Evolutionary conservation across 1,140 invertebrate species (phyloP), one percentile per base, ranked within the genome.

Genomic region (Mesaphorura yosii): DNA sequence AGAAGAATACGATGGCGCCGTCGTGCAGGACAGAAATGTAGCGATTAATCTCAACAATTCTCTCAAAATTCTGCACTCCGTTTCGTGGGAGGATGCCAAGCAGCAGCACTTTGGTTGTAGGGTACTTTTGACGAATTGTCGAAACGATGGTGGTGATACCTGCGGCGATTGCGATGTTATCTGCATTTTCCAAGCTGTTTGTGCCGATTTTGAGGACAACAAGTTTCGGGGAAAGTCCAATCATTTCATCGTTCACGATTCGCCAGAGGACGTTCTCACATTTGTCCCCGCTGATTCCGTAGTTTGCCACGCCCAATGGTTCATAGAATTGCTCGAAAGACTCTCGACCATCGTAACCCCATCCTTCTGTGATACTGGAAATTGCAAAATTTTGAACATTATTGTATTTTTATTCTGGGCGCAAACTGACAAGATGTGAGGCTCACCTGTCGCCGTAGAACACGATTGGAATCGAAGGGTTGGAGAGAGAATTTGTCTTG

Each of bases 221-320:
- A 1, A 60, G 4, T 19, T 78, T 77, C 2, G 77, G 76, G 6
- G 28, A 15, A 38, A 58, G 41, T 34, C 66, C 64, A 27, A 78
- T 75, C 29, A 79, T 55, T 65, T 78, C 77, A 54, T 76, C 76
- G 67, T 79, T 75, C 25, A 66, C 56, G 15, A 78, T 65, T 50
- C 77, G 64, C 76, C 76, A 79, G 6, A 79, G 62, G 12, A 78
- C 65, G 67, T 79, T 66, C 59, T 77, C 70, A 1, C 75, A 78
- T 53, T 72, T 67, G 63, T 79, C 77, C n/a, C 73, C 74, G 28
- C 73, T 70, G 54, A 79, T 75, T 27, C 76, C 75, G 67, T 78
- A 77, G 59, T 78, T 78, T 15, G 78, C 53, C 4, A 51, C 37
- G 14, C 60, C 60, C 3, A 58, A 17, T n/a, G n/a, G n/a, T n/a